Evolutionary conservation across 2,888 invertebrate genomes (phyloP).

Genomic region (Spodoptera picta): DNA sequence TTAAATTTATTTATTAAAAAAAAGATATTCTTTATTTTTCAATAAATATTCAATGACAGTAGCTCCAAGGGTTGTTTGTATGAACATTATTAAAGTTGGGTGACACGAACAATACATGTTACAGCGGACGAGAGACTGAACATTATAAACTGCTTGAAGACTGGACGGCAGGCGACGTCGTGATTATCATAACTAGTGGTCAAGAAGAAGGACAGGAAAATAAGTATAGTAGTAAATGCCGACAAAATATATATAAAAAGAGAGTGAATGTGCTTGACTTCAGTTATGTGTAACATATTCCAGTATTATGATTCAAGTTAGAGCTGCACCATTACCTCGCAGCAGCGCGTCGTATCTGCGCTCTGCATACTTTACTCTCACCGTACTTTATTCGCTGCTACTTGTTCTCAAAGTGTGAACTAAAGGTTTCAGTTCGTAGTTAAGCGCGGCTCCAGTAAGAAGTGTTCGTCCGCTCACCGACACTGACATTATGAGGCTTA

Average conservation of each 20-base stretch:
- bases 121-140: slow-evolving; percentile 34
- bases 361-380: neutral
- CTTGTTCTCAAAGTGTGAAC: slow-evolving; percentile 19
- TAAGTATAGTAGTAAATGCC: no score
- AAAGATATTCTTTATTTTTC: no score
- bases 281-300: neutral
- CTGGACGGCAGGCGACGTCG: neutral
- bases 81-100: neutral
- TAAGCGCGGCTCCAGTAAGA: slow-evolving; percentile 17
- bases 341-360: neutral
- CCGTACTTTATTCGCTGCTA: neutral
- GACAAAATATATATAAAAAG: no score
- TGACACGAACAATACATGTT: slow-evolving; percentile 25
- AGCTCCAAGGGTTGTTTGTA: no score
- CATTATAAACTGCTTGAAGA: slow-evolving; percentile 37
- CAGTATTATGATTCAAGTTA: no score
- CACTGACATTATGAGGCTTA: slow-evolving; percentile 17
- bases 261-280: neutral
- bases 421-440: slow-evolving; percentile 13
- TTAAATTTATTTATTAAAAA: no score
- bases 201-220: no score
- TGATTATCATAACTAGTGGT: no score
- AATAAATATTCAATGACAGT: no score
- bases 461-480: slow-evolving; percentile 19
- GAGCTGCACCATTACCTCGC: no score